Evolutionary conservation across 1,140 invertebrate genomes (phyloP), one percentile per base, ranked within the genome.

Genomic region (Prorops nasuta): DNA sequence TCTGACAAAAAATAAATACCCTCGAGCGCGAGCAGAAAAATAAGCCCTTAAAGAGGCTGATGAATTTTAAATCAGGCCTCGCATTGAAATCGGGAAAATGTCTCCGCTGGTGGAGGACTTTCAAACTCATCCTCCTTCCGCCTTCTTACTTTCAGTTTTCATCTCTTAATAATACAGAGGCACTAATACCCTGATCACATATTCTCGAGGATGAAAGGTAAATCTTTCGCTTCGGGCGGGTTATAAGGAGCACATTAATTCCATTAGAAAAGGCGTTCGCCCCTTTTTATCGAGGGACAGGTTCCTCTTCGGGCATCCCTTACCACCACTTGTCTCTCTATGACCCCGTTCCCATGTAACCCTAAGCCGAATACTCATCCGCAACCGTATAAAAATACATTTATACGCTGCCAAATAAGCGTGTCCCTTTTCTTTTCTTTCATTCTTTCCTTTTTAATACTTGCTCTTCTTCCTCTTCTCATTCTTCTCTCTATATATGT

Each of bases 151-250:
- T 69, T 72, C 66, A 74, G 63, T 71, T 63, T 67, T 63, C 65
- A 66, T 67, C 59, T 72, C 68, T 74, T 72, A 75, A 76, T 75
- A 75, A 76, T 74, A 75, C 69, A 71, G 64, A 62, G 58, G 57
- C 62, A 65, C 66, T 72, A 75, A 77, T 75, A 77, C 72, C 71
- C 69, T 74, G 74, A 77, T 77, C 72, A 74, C 71, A 75, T 77
- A 77, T 77, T 77, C 72, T 63, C 51, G 24, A 62, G 64, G 60
- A 73, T 77, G 67, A 73, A 73, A 75, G 70, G 67, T 66, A 66
- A 70, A 73, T 72, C 70, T 68, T 65, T 28, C 47, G 58, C 59
- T 57, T 37, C 50, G 58, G 59, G 64, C 67, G 65, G 63, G 69
- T 74, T 73, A 72, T 71, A 71, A 63, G 61, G 60, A 64, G 56